Conservation (phyloP, 2,113 vertebrate species). For the Ramphastos sulfuratus region DNA sequence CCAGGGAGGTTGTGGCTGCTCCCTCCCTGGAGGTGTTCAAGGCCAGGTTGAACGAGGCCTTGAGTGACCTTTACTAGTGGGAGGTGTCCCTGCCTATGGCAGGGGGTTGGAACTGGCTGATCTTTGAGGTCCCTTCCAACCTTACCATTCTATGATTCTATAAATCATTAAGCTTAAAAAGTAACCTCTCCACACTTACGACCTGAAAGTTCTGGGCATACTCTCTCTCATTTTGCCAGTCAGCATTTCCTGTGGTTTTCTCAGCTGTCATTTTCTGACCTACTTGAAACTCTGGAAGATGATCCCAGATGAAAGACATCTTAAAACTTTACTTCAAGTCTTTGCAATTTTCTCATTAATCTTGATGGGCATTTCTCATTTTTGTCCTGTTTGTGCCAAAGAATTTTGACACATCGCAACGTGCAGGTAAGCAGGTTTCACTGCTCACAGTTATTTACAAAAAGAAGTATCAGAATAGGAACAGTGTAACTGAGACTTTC, state of each 20-base stretch:
- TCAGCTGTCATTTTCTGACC: neutral
- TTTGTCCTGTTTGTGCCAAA: neutral
- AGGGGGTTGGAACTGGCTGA: no score
- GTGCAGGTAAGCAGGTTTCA: neutral
- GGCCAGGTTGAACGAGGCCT: no score
- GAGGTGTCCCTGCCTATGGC: no score
- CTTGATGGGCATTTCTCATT: neutral
- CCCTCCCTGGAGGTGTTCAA: no score
- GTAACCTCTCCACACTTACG: neutral
- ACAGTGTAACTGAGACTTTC: neutral
- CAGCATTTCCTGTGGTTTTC: neutral
- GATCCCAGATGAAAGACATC: neutral
- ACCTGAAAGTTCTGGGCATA: neutral
- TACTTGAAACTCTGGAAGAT: neutral
- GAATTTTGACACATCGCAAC: neutral
- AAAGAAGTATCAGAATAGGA: neutral
- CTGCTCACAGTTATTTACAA: neutral
- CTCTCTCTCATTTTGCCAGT: neutral
- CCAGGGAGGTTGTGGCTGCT: no score
- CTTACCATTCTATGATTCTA: neutral
- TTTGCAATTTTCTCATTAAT: neutral
- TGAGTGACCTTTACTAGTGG: no score
- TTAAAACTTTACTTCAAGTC: neutral
- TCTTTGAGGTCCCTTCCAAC: no score
- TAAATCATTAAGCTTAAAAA: neutral